Evolutionary conservation across 2,888 invertebrate species (phyloP).

Genomic region (Chalcosyrphus nemorum): DNA sequence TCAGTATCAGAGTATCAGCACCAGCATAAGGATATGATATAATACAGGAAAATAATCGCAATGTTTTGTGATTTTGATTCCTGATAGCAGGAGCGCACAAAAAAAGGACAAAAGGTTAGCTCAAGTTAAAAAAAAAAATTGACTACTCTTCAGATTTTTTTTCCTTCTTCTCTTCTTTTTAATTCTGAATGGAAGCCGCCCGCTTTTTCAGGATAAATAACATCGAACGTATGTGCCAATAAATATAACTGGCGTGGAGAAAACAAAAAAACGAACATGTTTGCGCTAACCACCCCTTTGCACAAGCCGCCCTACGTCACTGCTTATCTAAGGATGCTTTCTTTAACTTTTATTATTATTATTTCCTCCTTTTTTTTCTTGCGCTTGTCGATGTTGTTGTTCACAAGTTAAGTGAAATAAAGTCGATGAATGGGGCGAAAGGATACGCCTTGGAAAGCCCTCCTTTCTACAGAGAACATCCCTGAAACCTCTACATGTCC

Average conservation of each 20-base stretch:
- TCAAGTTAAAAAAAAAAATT: conserved; percentile 21
- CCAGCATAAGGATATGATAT: conserved; percentile 31
- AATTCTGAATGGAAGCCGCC: not conserved
- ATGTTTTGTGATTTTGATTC: conserved; percentile 56
- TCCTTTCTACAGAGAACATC: not conserved
- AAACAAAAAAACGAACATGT: not conserved
- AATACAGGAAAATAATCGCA: conserved; percentile 35
- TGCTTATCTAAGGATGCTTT: conserved; percentile 47
- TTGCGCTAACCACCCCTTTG: not conserved
- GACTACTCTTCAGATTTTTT: conserved; percentile 5
- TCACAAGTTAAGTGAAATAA: conserved; percentile 38
- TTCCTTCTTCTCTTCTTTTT: not conserved
- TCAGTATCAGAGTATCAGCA: not conserved
- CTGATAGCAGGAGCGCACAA: conserved; percentile 28
- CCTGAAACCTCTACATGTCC: not conserved
- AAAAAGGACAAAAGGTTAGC: conserved; percentile 1
- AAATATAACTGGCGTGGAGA: conserved; percentile 5
- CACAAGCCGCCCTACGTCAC: conserved; percentile 9
- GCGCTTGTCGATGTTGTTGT: conserved; percentile 29
- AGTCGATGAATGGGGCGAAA: not conserved
- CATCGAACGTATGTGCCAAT: conserved; percentile 33
- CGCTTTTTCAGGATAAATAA: conserved; percentile 19
- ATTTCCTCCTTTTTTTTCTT: conserved; percentile 9
- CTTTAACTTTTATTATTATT: conserved; percentile 39
- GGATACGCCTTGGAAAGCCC: not conserved